Conservation (phyloP, 2,113 vertebrate species). For the Phylloscopus trochiloides region DNA sequence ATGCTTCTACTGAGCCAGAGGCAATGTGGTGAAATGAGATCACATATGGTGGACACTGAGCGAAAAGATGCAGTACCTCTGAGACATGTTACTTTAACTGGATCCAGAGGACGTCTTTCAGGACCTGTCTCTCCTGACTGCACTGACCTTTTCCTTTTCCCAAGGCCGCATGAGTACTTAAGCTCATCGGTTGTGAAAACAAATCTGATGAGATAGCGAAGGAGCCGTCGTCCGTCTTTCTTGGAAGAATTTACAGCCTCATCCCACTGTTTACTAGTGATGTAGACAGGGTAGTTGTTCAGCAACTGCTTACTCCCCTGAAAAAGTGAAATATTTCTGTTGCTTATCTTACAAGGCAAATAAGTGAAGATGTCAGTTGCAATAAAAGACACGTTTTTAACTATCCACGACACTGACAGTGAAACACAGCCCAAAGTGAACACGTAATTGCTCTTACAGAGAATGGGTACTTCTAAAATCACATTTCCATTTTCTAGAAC, state of each 20-base stretch:
- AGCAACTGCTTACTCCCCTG: constrained; percentile 97
- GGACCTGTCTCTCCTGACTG: constrained; percentile 95
- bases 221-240: constrained; percentile 93
- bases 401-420: constrained; percentile 19
- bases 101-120: constrained; percentile 97
- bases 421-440: constrained; percentile 16
- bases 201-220: constrained; percentile 98
- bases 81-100: constrained; percentile 99
- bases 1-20: constrained; percentile 71
- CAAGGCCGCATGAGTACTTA: constrained; percentile 99
- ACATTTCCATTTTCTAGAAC: constrained; percentile 71
- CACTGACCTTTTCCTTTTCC: constrained; percentile 98
- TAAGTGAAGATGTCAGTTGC: constrained; percentile 41
- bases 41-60: constrained; percentile 79
- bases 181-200: constrained; percentile 99
- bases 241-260: constrained; percentile 98
- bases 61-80: constrained; percentile 91
- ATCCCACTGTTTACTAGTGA: constrained; percentile 98
- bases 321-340: constrained; percentile 57
- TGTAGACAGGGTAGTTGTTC: constrained; percentile 99
- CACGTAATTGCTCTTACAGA: constrained; percentile 50
- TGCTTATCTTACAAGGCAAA: constrained; percentile 45
- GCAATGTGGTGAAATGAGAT: constrained; percentile 82
- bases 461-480: constrained; percentile 66
- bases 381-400: constrained; percentile 27